Evolutionary conservation across 2,797 vertebrate genomes (phyloP), one percentile per base, ranked within the genome.

Genomic region (Poeciliopsis turneri): DNA sequence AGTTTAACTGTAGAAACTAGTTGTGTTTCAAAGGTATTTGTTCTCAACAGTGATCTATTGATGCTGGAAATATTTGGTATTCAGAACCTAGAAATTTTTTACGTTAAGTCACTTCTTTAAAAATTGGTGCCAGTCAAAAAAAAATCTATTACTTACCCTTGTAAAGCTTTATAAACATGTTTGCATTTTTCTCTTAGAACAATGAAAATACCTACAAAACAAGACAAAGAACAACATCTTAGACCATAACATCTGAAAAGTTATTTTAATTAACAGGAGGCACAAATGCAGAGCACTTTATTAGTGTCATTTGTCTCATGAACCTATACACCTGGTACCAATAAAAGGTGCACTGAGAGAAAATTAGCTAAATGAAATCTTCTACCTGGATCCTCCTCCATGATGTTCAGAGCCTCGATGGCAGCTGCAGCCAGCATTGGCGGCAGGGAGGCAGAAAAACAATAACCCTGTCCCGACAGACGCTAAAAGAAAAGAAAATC

Each of bases 401-500:
- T 98, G 90, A 99, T 98, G 91, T 96, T 96, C 53, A 99, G 96
- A 66, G 96, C 97, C 84, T 99, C 98, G 4, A 99, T 99, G 79
- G 98, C 98, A 68, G 98, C 98, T 57, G 97, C 94, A 33, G 98
- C 98, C 88, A 99, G 86, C 93, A 99, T 95, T 23, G 98, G 98
- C 45, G 98, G 98, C 23, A 99, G 90, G 0, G 98, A 99, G 12
- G 98, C 98, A 51, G 98, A 99, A 89, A 99, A 99, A 88, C 98
- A 99, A 94, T 99, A 99, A 2, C 98, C 98, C 89, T 99, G 98
- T 25, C 98, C 98, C 0, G 98, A 99, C 45, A 99, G 93, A 72
- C 97, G 93, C 98, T 99, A 72, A 7, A 45, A 10, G 36, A 39
- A 39, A 41, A 41, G 18, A 33, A 30, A 72, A 18, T 59, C 43